Evolutionary conservation across 2,888 invertebrate genomes (phyloP).

Genomic region (Chalcosyrphus nemorum): DNA sequence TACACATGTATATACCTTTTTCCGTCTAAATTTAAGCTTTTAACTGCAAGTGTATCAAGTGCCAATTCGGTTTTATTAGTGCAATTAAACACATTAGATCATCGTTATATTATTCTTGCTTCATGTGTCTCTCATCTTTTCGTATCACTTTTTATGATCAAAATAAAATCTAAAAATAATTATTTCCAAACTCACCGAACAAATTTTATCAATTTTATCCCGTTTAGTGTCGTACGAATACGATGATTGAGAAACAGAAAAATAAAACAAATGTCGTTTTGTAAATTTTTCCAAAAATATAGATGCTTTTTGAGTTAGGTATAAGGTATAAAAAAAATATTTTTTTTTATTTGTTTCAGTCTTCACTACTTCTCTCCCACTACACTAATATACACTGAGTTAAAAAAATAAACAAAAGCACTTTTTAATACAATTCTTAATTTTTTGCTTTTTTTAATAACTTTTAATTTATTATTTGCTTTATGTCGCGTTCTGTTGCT

Average conservation of each 20-base stretch:
- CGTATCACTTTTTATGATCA: neutral
- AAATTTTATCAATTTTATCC: constrained; percentile 13
- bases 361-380: constrained; percentile 63
- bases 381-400: constrained; percentile 65
- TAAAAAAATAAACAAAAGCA: neutral
- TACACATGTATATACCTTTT: no score
- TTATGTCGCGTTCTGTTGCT: constrained; percentile 4
- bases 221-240: neutral
- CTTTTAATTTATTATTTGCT: neutral
- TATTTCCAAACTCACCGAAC: constrained; percentile 25
- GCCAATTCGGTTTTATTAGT: neutral
- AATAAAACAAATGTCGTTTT: neutral
- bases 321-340: constrained; percentile 19
- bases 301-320: constrained; percentile 48
- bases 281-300: constrained; percentile 45
- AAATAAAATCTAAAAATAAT: neutral
- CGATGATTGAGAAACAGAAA: no score
- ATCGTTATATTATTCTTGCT: neutral
- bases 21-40: neutral
- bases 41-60: neutral
- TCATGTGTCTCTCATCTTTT: neutral
- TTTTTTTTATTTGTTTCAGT: constrained; percentile 35
- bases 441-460: neutral
- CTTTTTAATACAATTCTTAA: constrained; percentile 17
- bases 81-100: neutral